Base-by-base conservation (phyloP, 2,888 invertebrate genomes). In the Dichetophora obliterata region DNA sequence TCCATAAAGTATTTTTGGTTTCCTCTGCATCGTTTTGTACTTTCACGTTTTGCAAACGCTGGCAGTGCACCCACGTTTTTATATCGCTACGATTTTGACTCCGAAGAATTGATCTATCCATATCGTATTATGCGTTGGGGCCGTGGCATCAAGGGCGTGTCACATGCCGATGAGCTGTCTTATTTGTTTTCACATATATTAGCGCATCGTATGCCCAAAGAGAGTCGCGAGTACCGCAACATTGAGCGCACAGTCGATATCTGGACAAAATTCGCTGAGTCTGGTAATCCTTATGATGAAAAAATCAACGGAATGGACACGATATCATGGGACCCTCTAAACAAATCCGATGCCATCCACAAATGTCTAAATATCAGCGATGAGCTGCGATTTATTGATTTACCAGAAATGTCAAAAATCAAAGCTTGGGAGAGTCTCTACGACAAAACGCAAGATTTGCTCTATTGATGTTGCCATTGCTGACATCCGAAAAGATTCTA, bases 41-140 rank as follows among this genome's bases (percentile, higher is more conserved):
- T 85, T 3, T 83, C 86, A 5, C 86, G 89, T 0, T 82, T 85
- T 11, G 82, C 83, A 5, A 77, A 86, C 65, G 86, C 85, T 0
- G 84, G 86, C 0, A 85, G 81, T 5, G 85, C 86, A 0, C 86
- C 88, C 0, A 84, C 87, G 0, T 89, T 84, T 78, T 79, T 89
- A 3, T 89, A 88, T 78, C 85, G 89, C 27, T 89, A 85, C 68
- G 88, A 88, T 65, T 88, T 88, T 61, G 89, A 89, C 77, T 89
- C 89, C 4, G 85, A 87, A 52, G 83, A 86, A 19, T 77, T 88
- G 2, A 82, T 86, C 24, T 85, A 82, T 79, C 87, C 86, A 0
- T 86, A 85, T 74, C 85, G 88, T 3, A 71, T 86, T 3, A 82
- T 87, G 79, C 86, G 86, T 16, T 81, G 81, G 27, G 89, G 89